phyloP scores from a whole-genome alignment of 2,797 vertebrate genomes.

The Neosalanx taihuensis region DNA sequence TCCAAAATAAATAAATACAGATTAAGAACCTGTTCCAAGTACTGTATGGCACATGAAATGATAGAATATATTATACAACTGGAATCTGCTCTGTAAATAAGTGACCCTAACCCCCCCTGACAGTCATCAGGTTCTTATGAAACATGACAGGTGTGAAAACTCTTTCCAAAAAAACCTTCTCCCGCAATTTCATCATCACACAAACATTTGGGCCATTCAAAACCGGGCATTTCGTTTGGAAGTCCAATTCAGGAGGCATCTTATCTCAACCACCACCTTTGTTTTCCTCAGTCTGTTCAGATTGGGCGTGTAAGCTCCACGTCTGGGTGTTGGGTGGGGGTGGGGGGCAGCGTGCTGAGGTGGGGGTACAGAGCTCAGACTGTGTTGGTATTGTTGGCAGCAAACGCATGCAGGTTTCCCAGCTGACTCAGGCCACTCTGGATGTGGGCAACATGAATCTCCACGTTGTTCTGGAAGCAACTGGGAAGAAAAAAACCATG shows the following conservation, averaged over 20 bases:
- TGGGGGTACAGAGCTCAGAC: slow-evolving; percentile 73
- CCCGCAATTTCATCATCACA: background rate
- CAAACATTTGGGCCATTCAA: background rate
- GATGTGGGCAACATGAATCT: slow-evolving; percentile 99
- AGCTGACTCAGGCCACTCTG: slow-evolving; percentile 99
- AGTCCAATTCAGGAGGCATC: slow-evolving; percentile 2
- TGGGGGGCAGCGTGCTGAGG: background rate
- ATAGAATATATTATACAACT: slow-evolving; percentile 1
- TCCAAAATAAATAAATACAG: slow-evolving; percentile 72
- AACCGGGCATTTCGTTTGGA: background rate
- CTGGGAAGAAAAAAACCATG: slow-evolving; percentile 58
- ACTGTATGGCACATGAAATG: slow-evolving; percentile 65
- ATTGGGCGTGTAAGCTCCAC: background rate
- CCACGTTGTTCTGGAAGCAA: slow-evolving; percentile 99
- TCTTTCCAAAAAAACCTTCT: background rate
- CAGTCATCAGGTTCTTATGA: background rate
- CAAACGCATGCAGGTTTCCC: slow-evolving; percentile 96
- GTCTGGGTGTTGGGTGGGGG: background rate
- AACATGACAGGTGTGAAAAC: background rate
- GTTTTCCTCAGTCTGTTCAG: background rate
- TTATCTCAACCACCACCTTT: background rate
- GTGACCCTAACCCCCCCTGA: background rate
- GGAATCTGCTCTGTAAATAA: background rate
- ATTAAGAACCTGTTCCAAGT: slow-evolving; percentile 68
- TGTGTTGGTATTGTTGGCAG: slow-evolving; percentile 96